Conservation (phyloP, 2,888 invertebrate species). For the Aphelenchoides bicaudatus region DNA sequence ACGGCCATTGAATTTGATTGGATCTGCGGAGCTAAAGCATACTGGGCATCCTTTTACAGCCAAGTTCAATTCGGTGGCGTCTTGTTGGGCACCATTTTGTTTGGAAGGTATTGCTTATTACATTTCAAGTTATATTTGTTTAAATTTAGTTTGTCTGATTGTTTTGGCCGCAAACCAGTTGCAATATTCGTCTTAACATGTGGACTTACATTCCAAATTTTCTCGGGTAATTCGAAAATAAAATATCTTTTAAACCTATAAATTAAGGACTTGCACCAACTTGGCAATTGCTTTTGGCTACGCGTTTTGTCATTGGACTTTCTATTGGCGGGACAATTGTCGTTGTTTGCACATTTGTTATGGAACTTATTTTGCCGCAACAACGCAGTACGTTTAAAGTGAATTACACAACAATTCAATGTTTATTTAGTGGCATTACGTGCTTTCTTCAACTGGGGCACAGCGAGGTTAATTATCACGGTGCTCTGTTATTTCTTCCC, state of each 20-base stretch:
- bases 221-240: slow-evolving; percentile 24
- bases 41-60: slow-evolving; percentile 43
- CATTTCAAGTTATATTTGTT: slow-evolving; percentile 25
- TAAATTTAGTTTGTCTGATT: slow-evolving; percentile 45
- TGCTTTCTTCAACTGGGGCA: slow-evolving; percentile 58
- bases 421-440: slow-evolving; percentile 58
- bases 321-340: slow-evolving; percentile 52
- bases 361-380: slow-evolving; percentile 58
- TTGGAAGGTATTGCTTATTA: slow-evolving; percentile 44
- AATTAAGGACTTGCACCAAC: slow-evolving; percentile 28
- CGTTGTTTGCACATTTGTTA: slow-evolving; percentile 58
- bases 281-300: slow-evolving; percentile 37
- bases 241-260: too few species aligned
- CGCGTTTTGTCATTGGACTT: slow-evolving; percentile 44
- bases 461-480: slow-evolving; percentile 50
- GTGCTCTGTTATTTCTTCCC: slow-evolving; percentile 48
- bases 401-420: too few species aligned
- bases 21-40: slow-evolving; percentile 48
- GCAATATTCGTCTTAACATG: slow-evolving; percentile 1
- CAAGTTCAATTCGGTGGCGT: slow-evolving; percentile 50
- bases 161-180: slow-evolving; percentile 1
- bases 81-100: slow-evolving; percentile 48
- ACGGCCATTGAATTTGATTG: slow-evolving; percentile 52
- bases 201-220: neutral
- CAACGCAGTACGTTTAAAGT: too few species aligned